phyloP scores from a whole-genome alignment of 2,113 vertebrate genomes.

The Nerophis lumbriciformis region DNA sequence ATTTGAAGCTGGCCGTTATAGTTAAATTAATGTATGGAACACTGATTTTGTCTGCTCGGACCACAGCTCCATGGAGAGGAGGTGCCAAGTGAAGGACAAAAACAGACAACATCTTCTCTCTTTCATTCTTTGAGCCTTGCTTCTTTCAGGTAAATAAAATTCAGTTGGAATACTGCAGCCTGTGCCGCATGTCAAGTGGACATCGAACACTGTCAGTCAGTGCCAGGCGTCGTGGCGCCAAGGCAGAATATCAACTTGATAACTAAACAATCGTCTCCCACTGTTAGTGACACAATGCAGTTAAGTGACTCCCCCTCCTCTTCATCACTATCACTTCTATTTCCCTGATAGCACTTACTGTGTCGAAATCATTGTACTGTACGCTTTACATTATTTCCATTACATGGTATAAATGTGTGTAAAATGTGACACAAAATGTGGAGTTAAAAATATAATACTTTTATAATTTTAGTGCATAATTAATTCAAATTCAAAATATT shows the following conservation, averaged over 20 bases:
- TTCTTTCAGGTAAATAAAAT: no score
- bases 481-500: no score
- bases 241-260: conserved; percentile 8
- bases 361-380: neutral
- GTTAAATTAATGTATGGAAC: no score
- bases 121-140: no score
- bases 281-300: neutral
- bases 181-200: neutral
- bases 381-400: no score
- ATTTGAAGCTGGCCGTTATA: no score
- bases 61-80: conserved; percentile 10
- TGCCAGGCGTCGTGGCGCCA: conserved; percentile 5
- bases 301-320: conserved; percentile 1
- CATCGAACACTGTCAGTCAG: conserved; percentile 11
- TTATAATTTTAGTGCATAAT: no score
- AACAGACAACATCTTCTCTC: conserved; percentile 12
- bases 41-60: conserved; percentile 9
- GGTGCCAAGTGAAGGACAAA: conserved; percentile 27
- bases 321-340: conserved; percentile 4
- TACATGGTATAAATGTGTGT: no score
- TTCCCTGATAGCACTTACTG: neutral
- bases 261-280: neutral
- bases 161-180: conserved; percentile 13
- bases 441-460: no score
- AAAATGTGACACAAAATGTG: no score